Base-by-base conservation (phyloP, 1,140 invertebrate species). In the Batillaria attramentaria region DNA sequence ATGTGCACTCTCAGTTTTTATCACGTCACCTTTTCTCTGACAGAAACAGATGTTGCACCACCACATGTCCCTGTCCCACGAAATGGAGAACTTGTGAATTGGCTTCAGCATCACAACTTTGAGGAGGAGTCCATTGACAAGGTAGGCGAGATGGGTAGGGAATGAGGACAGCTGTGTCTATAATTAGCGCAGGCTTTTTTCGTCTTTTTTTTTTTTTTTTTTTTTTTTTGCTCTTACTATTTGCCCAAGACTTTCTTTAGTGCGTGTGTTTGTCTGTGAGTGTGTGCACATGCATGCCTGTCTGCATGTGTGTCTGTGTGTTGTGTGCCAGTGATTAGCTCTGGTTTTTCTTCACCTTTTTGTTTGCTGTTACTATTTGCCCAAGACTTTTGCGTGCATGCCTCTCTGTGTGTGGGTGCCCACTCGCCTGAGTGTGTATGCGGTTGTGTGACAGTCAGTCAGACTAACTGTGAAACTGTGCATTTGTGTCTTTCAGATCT, bases 401-500 rank as follows among this genome's bases (percentile, higher is more conserved):
- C n/a, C 16, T n/a, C n/a, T 54, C 16, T 54, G 16, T 16, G 16
- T 54, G 16, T 54, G n/a, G n/a, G 16, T 16, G 50, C n/a, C n/a
- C 16, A 54, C 16, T n/a, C n/a, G 16, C 16, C 16, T n/a, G n/a
- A 16, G 16, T 54, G 16, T 16, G n/a, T 16, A 16, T 16, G n/a
- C 66, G 50, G 46, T 43, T 73, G 8, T 73, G 72, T 68, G 65
- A 39, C 5, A 39, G 31, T 33, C 46, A 50, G 24, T 13, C 46
- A 13, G 46, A 50, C 13, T 50, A 28, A 62, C 57, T 62, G 6
- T n/a, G 2, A 31, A 10, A 54, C 2, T 43, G 33, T 35, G 2
- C 4, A 0, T 20, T 66, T 70, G n/a, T 69, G 33, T 41, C 62
- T 90, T 92, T 37, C 81, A 94, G 93, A 93, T 97, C 86, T 84